These are phyloP conservation scores for Autographa pulchrina DNA, from an alignment of 2,888 invertebrate species.

Conservation along the genomic window DNA sequence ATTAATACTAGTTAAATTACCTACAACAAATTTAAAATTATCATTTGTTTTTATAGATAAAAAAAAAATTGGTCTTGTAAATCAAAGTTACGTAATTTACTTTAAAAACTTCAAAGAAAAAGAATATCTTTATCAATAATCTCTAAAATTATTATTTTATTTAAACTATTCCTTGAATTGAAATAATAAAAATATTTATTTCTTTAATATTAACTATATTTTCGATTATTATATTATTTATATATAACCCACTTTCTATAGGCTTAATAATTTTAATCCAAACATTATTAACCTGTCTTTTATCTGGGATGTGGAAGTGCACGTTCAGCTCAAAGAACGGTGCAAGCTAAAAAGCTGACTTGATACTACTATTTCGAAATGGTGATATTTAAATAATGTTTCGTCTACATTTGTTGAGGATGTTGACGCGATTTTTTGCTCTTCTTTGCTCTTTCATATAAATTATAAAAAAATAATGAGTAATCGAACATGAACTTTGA, in stretches of 20 bases:
- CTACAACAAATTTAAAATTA: constrained; percentile 83
- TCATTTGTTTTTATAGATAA: constrained; percentile 91
- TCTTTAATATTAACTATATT: constrained; percentile 76
- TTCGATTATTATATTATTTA: constrained; percentile 70
- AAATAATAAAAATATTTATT: constrained; percentile 77
- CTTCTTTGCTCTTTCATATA: no score
- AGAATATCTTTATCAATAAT: constrained; percentile 90
- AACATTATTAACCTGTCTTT: constrained; percentile 84
- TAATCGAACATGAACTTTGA: no score
- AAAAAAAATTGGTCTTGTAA: constrained; percentile 92
- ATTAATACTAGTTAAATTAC: no score
- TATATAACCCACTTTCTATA: constrained; percentile 87
- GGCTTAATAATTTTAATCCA: constrained; percentile 87
- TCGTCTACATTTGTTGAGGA: no score
- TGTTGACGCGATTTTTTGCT: no score
- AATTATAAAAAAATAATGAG: no score
- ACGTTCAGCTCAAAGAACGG: no score
- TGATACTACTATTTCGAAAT: no score
- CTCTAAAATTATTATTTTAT: constrained; percentile 92
- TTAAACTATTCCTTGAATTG: constrained; percentile 91
- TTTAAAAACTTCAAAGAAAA: constrained; percentile 91
- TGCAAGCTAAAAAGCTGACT: no score
- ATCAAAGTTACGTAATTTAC: constrained; percentile 88
- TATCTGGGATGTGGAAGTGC: constrained; percentile 76
- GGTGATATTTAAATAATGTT: no score